Percentiles rank a stretch among this genome's conserved stretches.
Evolutionary conservation across 2,113 vertebrate species (phyloP).

Genomic region (Chiloscyllium plagiosum): DNA sequence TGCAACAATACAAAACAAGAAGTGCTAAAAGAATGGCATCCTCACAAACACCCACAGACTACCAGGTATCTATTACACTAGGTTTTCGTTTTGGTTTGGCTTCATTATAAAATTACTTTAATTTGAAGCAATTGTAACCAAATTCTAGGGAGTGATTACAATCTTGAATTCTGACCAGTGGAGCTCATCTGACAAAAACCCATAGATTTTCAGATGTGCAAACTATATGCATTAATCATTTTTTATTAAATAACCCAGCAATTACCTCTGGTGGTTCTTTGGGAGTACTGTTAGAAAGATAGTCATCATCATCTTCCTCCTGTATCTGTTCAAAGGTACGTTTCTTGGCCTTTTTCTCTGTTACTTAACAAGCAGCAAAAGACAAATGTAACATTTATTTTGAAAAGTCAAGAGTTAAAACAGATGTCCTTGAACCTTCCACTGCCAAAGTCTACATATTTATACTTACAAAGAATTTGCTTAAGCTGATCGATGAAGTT

Average conservation of each 20-base stretch:
- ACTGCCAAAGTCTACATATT: neutral
- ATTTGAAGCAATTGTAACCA: neutral
- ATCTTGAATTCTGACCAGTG: neutral
- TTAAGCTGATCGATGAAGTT: conserved; percentile 87
- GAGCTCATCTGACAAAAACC: neutral
- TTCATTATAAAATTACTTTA: neutral
- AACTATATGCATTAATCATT: neutral
- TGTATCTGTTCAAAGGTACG: conserved; percentile 85
- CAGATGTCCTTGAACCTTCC: neutral
- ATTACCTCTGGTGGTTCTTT: conserved; percentile 85
- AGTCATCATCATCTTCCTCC: conserved; percentile 72
- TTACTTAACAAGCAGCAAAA: conserved; percentile 53
- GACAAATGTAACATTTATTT: conserved; percentile 40
- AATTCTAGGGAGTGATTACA: neutral
- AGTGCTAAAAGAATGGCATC: neutral
- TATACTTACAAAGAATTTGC: conserved; percentile 81
- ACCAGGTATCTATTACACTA: neutral
- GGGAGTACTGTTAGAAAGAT: conserved; percentile 77
- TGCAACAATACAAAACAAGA: neutral
- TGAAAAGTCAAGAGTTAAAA: conserved; percentile 39
- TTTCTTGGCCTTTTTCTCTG: conserved; percentile 81
- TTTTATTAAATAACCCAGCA: neutral
- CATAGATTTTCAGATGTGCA: neutral
- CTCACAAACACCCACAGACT: neutral
- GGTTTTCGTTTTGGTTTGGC: too few relatives aligned